Evolutionary conservation across 2,888 invertebrate genomes (phyloP).

Genomic region (Ormia ochracea): DNA sequence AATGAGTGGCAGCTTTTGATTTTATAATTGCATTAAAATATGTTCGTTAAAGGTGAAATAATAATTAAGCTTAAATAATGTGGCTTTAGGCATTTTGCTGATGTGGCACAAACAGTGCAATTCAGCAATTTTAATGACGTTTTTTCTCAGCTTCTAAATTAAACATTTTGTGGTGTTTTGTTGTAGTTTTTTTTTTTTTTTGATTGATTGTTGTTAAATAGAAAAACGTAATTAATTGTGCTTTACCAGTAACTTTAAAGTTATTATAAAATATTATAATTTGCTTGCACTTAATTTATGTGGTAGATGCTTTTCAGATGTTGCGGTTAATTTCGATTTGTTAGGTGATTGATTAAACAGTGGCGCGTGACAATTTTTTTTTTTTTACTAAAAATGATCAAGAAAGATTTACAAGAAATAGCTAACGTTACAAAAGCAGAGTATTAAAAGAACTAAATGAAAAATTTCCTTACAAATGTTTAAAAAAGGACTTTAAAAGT

Average conservation of each 20-base stretch:
- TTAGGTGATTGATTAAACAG: no score
- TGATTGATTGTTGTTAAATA: slow-evolving; percentile 26
- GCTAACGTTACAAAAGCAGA: no score
- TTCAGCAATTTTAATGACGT: slow-evolving; percentile 20
- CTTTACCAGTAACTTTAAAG: background rate
- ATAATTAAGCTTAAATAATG: slow-evolving; percentile 68
- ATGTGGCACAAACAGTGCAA: slow-evolving; percentile 25
- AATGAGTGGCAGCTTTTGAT: slow-evolving; percentile 67
- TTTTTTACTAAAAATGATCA: no score
- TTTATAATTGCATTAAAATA: slow-evolving; percentile 71
- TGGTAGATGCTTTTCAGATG: no score
- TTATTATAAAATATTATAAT: slow-evolving; percentile 4
- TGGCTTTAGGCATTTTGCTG: slow-evolving; percentile 25
- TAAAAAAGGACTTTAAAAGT: no score
- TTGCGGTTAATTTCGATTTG: no score
- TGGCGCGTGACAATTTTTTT: no score
- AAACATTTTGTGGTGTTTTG: background rate
- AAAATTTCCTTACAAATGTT: no score
- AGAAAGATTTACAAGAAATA: no score
- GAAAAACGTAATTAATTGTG: background rate
- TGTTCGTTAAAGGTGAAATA: slow-evolving; percentile 66
- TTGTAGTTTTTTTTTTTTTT: no score
- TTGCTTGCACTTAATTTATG: no score
- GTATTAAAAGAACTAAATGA: no score
- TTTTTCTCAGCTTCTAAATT: background rate